Evolutionary conservation across 2,888 invertebrate genomes (phyloP).

Genomic region (Incurvaria masculella): DNA sequence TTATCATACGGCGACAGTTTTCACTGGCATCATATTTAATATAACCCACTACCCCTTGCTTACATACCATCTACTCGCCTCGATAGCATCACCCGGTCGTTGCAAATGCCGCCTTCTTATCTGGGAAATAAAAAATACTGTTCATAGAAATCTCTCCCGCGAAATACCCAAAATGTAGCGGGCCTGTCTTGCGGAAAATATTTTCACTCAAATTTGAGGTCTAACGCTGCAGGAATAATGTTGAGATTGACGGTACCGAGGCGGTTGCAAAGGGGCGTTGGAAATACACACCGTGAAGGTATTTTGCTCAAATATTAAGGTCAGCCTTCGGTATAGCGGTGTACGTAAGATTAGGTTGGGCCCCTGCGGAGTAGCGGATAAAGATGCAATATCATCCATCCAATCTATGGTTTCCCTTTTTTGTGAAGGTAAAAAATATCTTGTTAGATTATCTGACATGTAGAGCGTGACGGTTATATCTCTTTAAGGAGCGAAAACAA

Average conservation of each 20-base stretch:
- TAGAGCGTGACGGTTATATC: neutral
- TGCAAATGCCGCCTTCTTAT: neutral
- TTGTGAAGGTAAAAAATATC: neutral
- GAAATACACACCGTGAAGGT: neutral
- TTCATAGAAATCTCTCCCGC: neutral
- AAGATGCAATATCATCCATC: neutral
- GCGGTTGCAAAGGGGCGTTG: neutral
- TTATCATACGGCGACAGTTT: neutral
- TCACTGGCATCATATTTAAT: neutral
- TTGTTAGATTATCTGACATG: neutral
- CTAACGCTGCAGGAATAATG: neutral
- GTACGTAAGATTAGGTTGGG: neutral
- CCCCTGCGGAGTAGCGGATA: neutral
- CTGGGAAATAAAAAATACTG: too few species aligned
- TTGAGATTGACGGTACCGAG: too few species aligned
- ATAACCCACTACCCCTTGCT: neutral
- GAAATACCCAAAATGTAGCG: too few species aligned
- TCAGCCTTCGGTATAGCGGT: too few species aligned
- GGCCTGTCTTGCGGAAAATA: too few species aligned
- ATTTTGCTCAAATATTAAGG: neutral
- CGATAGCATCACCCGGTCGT: neutral
- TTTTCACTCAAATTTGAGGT: neutral
- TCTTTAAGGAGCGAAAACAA: too few species aligned
- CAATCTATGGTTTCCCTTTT: neutral
- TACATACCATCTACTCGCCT: neutral